Evolutionary conservation across 2,113 vertebrate genomes (phyloP).

Genomic region (Holacanthus passer): DNA sequence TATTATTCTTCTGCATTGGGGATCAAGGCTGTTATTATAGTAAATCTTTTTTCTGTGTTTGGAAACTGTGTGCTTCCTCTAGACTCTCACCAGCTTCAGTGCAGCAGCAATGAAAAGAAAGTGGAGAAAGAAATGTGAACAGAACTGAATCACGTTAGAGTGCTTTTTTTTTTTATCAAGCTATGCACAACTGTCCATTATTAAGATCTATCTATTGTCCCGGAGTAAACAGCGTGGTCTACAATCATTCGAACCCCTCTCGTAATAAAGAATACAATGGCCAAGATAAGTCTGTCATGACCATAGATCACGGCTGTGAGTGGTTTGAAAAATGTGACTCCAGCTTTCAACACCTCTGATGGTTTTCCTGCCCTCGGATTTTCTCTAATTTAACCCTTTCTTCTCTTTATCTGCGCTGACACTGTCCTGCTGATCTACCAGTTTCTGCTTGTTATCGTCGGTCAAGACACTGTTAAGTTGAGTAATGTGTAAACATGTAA

Average conservation of each 20-base stretch:
- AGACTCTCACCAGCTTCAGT: neutral
- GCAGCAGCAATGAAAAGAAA: conserved; percentile 14
- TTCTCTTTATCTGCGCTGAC: neutral
- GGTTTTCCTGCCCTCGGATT: neutral
- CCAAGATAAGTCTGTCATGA: conserved; percentile 18
- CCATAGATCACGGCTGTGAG: neutral
- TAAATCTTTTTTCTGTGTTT: conserved; percentile 5
- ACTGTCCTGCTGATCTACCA: neutral
- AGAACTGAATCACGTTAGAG: neutral
- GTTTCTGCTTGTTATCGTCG: neutral
- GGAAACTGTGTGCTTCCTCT: conserved; percentile 1
- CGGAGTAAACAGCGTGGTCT: neutral
- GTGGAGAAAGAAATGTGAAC: conserved; percentile 13
- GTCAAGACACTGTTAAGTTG: neutral
- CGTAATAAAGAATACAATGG: conserved; percentile 5
- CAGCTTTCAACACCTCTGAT: neutral
- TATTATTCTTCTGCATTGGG: conserved; percentile 4
- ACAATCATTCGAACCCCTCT: neutral
- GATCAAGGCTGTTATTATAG: conserved; percentile 7
- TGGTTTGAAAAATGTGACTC: neutral
- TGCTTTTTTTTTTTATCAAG: neutral
- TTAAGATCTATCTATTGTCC: conserved; percentile 4
- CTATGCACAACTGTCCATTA: neutral
- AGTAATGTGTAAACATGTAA: no score
- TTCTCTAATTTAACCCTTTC: neutral